Evolutionary conservation across 2,797 vertebrate species (phyloP).

Genomic region (Anisognathus igniventris): DNA sequence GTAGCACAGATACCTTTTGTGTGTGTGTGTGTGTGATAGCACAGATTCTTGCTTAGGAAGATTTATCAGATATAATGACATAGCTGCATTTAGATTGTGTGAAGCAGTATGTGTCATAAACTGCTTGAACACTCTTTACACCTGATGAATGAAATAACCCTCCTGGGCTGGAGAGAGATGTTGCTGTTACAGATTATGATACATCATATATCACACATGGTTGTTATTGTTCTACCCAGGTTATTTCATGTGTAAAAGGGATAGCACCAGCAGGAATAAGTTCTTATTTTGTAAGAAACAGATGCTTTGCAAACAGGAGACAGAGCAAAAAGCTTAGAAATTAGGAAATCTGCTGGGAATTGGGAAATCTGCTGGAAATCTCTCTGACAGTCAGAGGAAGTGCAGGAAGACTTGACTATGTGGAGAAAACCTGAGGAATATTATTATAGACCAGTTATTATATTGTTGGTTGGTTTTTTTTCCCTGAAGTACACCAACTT

Average conservation of each 20-base stretch:
- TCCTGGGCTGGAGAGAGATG: slow-evolving; percentile 29
- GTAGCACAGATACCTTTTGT: background rate
- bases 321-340: background rate
- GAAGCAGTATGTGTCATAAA: slow-evolving; percentile 42
- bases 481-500: background rate
- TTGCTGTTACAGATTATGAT: slow-evolving; percentile 23
- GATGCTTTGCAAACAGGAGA: background rate
- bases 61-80: slow-evolving; percentile 42
- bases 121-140: slow-evolving; percentile 47
- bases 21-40: background rate
- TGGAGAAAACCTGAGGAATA: background rate
- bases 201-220: slow-evolving; percentile 17
- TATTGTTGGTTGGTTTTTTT: background rate
- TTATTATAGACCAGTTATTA: background rate
- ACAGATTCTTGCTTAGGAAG: slow-evolving; percentile 4
- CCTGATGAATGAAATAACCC: slow-evolving; percentile 58
- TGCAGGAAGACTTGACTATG: background rate
- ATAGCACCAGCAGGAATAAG: background rate
- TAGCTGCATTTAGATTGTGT: slow-evolving; percentile 28
- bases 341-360: background rate
- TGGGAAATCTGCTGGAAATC: background rate
- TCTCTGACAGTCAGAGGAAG: background rate
- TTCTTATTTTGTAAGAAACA: background rate
- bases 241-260: slow-evolving; percentile 1
- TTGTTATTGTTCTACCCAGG: slow-evolving; percentile 14